Evolutionary conservation across 2,888 invertebrate genomes (phyloP), one percentile per base, ranked within the genome.

Genomic region (Drosophila kokeensis): DNA sequence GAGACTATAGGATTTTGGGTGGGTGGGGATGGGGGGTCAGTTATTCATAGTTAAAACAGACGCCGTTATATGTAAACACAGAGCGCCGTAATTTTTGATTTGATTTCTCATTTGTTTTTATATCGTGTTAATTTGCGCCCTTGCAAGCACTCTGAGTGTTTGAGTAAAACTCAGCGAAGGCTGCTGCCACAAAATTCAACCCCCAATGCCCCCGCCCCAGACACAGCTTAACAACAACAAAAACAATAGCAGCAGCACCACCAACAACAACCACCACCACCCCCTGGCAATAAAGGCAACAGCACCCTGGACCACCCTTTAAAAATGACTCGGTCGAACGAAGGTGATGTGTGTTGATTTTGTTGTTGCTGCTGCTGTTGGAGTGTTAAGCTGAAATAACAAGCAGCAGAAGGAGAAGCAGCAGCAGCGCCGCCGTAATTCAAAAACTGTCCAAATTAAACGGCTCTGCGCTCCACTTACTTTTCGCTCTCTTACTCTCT

Each of bases 391-490:
- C 79, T 83, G 83, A 77, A 82, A 73, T 73, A 79, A 76, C 80
- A 80, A 68, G 76, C 64, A 69, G 67, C 13, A 30, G 24, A 21
- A 36, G 48, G 61, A 60, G 63, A 15, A 36, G 36, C 18, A 69
- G 66, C 27, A 49, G 45, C 52, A 54, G 49, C 65, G 59, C 60
- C 72, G 49, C 64, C 66, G 84, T 66, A 75, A 77, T 89, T 85
- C 85, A 87, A 87, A 84, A 89, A 85, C 85, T 85, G 85, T 87
- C 89, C 87, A 85, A 85, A 85, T 87, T 73, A 85, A 89, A 89
- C 85, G 85, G 73, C 84, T 89, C 71, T 81, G 78, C 78, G 70
- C 89, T 84, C 81, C 85, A 73, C 76, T 70, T 77, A 45, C 34
- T 54, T n/a, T 40, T 36, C 65, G 40, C 74, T 21, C 48, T 53